These are phyloP conservation scores for Rousettus leschenaultii DNA, from an alignment of 2,113 vertebrate species.

Conservation along the genomic window DNA sequence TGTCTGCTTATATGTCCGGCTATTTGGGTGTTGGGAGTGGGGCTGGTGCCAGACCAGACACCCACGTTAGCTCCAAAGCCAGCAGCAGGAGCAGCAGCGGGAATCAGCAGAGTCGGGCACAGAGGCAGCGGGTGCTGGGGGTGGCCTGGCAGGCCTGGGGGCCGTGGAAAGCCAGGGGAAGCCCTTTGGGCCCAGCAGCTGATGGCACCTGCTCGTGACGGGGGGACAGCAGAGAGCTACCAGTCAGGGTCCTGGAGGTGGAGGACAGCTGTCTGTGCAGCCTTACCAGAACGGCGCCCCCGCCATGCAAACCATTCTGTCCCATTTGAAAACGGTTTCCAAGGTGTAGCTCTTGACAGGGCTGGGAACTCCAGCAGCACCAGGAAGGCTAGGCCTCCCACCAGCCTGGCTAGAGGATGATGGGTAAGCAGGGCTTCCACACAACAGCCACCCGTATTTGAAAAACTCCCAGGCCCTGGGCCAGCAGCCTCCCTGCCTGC, in stretches of 20 bases:
- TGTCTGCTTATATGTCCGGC: not conserved
- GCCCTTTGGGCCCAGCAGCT: not conserved
- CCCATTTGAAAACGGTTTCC: not conserved
- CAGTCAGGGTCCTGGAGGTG: not conserved
- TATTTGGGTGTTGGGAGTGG: not conserved
- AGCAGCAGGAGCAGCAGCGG: not conserved
- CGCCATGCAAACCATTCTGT: not conserved
- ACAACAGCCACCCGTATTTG: not conserved
- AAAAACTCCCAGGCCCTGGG: not conserved
- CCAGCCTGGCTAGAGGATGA: not conserved
- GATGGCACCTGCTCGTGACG: not conserved
- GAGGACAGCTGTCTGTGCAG: not conserved
- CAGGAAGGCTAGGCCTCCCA: not conserved
- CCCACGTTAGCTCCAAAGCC: not conserved
- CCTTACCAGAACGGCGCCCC: too few relatives aligned
- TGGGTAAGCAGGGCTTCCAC: not conserved
- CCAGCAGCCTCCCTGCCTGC: not conserved
- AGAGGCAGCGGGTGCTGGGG: not conserved
- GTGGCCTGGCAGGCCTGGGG: not conserved
- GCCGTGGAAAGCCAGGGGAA: rapidly evolving
- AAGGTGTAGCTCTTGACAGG: not conserved
- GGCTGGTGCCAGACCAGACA: not conserved
- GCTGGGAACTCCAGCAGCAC: not conserved
- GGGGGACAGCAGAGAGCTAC: not conserved
- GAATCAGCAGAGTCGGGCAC: not conserved